These are phyloP conservation scores for Danio kyathit DNA, from an alignment of 2,797 vertebrate genomes.

Conservation along the genomic window DNA sequence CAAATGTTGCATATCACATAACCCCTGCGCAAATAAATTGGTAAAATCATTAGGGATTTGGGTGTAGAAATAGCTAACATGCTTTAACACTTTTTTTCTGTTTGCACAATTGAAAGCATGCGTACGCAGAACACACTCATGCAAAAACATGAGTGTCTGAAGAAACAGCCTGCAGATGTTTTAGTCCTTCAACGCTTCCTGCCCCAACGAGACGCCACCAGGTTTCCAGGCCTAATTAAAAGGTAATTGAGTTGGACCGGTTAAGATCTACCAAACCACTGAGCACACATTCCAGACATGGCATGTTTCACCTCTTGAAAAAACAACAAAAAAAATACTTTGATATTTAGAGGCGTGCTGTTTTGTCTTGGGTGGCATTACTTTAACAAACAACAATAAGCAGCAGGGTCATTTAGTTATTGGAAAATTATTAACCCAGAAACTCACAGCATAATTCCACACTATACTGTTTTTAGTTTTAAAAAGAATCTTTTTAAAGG, in stretches of 20 bases:
- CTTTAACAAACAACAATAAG: constrained; percentile 7
- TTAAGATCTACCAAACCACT: constrained; percentile 42
- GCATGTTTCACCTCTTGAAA: constrained; percentile 35
- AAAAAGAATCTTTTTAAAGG: no score
- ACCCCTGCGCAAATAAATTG: not conserved
- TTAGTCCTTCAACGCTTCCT: constrained; percentile 43
- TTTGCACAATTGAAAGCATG: constrained; percentile 28
- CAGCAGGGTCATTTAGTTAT: not conserved
- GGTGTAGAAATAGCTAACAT: not conserved
- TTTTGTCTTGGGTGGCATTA: constrained; percentile 12
- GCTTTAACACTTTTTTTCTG: not conserved
- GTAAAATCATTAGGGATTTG: constrained; percentile 8
- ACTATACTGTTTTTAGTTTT: no score
- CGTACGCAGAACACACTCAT: constrained; percentile 27
- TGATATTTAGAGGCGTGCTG: constrained; percentile 24
- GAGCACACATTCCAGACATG: constrained; percentile 40
- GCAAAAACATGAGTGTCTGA: constrained; percentile 22
- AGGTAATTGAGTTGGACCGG: constrained; percentile 48
- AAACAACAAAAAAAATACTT: constrained; percentile 27
- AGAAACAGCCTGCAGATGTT: constrained; percentile 48
- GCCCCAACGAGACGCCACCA: constrained; percentile 46
- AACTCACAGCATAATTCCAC: no score
- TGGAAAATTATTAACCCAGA: not conserved
- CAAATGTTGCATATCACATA: not conserved
- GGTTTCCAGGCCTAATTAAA: constrained; percentile 53